These are phyloP conservation scores for Hapalemur alaotrensis DNA, from an alignment of 2,797 vertebrate species.

Conservation along the genomic window DNA sequence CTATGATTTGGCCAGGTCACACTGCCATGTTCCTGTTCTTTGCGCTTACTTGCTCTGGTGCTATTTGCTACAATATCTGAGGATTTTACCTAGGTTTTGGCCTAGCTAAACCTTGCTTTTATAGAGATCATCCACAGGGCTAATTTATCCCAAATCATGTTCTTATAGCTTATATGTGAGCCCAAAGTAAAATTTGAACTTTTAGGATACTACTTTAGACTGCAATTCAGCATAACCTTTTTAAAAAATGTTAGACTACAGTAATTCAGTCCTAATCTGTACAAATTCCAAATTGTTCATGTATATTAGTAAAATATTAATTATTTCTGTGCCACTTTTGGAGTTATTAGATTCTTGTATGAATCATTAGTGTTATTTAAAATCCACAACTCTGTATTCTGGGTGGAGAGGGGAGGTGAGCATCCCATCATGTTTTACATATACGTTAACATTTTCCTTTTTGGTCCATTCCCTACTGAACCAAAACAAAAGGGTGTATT, in stretches of 20 bases:
- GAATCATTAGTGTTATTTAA: conserved; percentile 24
- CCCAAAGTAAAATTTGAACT: not conserved
- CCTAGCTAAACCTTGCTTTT: conserved; percentile 16
- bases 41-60: not conserved
- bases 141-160: not conserved
- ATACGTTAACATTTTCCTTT: not conserved
- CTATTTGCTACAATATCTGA: conserved; percentile 12
- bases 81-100: not conserved
- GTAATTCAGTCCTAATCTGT: not conserved
- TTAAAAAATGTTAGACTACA: not conserved
- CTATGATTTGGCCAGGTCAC: not conserved
- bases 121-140: not conserved
- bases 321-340: conserved; percentile 42
- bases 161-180: not conserved
- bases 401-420: not conserved
- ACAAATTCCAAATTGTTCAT: not conserved
- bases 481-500: not conserved
- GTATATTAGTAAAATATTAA: not conserved
- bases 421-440: not conserved
- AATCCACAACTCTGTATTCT: not conserved
- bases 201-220: not conserved
- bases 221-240: not conserved
- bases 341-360: not conserved
- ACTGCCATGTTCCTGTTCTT: not conserved
- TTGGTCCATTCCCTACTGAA: not conserved